Percentiles rank a stretch among this genome's conserved stretches.
Conservation (phyloP, 2,113 vertebrate species). For the Menura novaehollandiae region DNA sequence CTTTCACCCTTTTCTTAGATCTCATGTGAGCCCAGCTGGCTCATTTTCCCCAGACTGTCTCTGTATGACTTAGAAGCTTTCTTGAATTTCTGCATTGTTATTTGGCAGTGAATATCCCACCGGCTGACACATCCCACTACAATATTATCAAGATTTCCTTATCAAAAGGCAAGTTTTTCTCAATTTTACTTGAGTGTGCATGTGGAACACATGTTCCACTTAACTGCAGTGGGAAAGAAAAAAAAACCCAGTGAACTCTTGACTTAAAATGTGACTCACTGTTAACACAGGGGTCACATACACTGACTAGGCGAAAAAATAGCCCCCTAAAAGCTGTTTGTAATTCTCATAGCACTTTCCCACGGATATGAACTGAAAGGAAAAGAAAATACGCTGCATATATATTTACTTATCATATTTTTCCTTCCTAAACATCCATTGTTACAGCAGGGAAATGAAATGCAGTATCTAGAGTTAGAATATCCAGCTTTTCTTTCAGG, state of each 20-base stretch:
- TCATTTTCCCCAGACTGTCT: neutral
- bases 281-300: slow-evolving; percentile 14
- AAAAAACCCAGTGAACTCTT: neutral
- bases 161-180: neutral
- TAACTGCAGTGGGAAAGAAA: slow-evolving; percentile 11
- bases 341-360: slow-evolving; percentile 13
- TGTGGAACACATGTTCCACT: neutral
- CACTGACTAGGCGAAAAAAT: slow-evolving; percentile 26
- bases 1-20: neutral
- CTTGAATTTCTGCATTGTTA: neutral
- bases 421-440: neutral
- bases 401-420: neutral
- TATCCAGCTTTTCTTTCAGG: neutral
- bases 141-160: neutral
- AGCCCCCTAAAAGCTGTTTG: neutral
- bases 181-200: neutral
- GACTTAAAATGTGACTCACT: slow-evolving; percentile 12
- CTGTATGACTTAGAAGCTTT: neutral
- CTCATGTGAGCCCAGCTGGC: neutral
- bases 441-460: neutral
- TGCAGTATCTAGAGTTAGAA: neutral
- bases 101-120: neutral
- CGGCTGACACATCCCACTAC: neutral
- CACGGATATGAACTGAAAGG: slow-evolving; percentile 7
- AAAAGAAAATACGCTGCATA: neutral